Evolutionary conservation across 2,797 vertebrate species (phyloP).

Genomic region (Poecile montanus): DNA sequence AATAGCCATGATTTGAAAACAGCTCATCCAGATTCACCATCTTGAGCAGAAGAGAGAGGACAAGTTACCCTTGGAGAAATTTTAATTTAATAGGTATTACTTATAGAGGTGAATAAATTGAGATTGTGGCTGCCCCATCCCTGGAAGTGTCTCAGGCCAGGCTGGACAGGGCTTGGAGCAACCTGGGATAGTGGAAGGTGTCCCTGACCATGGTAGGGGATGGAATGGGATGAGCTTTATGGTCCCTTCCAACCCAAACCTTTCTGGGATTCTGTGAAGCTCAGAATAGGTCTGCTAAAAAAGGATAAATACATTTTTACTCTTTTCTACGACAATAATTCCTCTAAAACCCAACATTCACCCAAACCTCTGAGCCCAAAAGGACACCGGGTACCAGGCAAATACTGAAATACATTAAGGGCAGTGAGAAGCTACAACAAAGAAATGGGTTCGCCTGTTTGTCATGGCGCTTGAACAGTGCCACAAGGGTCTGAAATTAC

Average conservation of each 20-base stretch:
- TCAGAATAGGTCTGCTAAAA: not conserved
- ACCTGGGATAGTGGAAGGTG: accelerated
- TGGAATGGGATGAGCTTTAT: not conserved
- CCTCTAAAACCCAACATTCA: not conserved
- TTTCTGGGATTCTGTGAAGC: not conserved
- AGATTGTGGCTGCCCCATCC: not conserved
- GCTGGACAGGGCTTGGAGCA: accelerated
- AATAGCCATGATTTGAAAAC: accelerated
- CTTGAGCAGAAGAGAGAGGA: not conserved
- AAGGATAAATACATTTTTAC: accelerated
- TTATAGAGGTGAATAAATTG: not conserved
- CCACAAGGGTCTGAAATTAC: not conserved
- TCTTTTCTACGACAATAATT: not conserved
- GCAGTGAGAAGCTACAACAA: not conserved
- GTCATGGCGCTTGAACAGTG: accelerated
- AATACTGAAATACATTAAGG: accelerated
- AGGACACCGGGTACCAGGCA: not conserved
- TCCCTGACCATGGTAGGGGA: not conserved
- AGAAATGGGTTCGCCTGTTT: not conserved
- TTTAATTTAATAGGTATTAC: not conserved
- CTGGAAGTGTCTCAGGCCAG: not conserved
- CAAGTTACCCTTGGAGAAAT: not conserved
- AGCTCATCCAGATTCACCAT: not conserved
- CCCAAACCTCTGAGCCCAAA: not conserved
- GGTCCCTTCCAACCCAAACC: not conserved